A percentile compares a stretch with the other conserved stretches of the same genome.
These are phyloP conservation scores for Lepidurus apus DNA, from an alignment of 1,140 invertebrate species.

Conservation along the genomic window DNA sequence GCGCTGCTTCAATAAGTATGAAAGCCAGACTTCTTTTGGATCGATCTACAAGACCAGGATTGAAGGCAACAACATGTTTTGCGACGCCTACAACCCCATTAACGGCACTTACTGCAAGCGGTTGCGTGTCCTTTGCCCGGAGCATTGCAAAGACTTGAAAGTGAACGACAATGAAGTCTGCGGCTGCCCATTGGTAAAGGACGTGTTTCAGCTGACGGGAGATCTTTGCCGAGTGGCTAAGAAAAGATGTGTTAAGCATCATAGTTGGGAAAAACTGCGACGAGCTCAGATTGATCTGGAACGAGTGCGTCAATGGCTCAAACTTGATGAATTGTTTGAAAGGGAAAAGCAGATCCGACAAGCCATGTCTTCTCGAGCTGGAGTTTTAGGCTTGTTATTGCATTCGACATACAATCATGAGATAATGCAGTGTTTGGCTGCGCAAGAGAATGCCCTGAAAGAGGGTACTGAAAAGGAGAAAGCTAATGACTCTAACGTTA, in stretches of 20 bases:
- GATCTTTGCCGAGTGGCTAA: constrained; percentile 81
- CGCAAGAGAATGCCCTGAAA: constrained; percentile 34
- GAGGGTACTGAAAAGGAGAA: background rate
- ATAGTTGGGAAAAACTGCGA: constrained; percentile 91
- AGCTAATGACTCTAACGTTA: background rate
- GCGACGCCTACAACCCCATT: constrained; percentile 87
- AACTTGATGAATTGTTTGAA: constrained; percentile 90
- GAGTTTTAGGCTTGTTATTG: constrained; percentile 84
- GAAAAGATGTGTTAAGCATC: constrained; percentile 86
- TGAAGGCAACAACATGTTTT: constrained; percentile 94
- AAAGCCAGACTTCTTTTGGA: constrained; percentile 94
- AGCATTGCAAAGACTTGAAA: constrained; percentile 95
- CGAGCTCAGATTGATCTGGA: constrained; percentile 75
- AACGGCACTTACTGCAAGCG: constrained; percentile 94
- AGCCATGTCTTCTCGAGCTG: constrained; percentile 79
- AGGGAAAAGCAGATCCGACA: constrained; percentile 83
- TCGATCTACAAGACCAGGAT: constrained; percentile 89
- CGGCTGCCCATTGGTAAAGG: constrained; percentile 79
- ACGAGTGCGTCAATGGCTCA: constrained; percentile 69
- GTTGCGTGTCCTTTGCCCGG: constrained; percentile 89
- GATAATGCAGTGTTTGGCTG: constrained; percentile 57
- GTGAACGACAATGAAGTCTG: constrained; percentile 64
- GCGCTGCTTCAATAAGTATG: constrained; percentile 94
- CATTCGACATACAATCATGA: constrained; percentile 94
- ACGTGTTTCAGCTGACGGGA: constrained; percentile 71